phyloP scores from a whole-genome alignment of 1,140 invertebrate species.

The Camponotus vicinus region DNA sequence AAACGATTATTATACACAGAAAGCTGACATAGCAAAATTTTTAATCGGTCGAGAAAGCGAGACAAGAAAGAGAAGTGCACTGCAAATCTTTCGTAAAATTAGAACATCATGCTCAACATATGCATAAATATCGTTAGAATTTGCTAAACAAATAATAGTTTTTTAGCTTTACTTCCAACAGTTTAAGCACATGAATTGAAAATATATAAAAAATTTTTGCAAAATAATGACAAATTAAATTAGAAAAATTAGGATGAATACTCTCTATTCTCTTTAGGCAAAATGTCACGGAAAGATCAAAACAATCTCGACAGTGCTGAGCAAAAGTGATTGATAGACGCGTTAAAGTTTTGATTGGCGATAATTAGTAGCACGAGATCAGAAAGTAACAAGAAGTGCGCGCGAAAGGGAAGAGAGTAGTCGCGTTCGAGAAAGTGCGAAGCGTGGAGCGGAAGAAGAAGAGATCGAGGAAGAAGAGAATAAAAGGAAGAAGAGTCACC shows the following conservation, averaged over 20 bases:
- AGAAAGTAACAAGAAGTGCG: slow-evolving; percentile 75
- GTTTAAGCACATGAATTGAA: neutral
- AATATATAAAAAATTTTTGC: neutral
- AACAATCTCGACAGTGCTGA: neutral
- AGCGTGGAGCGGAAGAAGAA: neutral
- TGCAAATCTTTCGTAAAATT: neutral
- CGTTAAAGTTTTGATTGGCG: neutral
- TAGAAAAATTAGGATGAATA: neutral
- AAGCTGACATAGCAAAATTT: neutral
- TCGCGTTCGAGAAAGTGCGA: slow-evolving; percentile 9
- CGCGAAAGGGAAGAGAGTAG: neutral
- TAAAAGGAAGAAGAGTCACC: neutral
- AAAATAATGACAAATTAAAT: neutral
- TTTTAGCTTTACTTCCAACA: neutral
- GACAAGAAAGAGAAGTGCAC: neutral
- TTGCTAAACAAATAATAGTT: neutral
- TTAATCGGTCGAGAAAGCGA: neutral
- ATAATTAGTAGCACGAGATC: slow-evolving; percentile 60
- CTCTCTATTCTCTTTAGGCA: neutral
- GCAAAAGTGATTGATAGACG: neutral
- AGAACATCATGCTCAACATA: neutral
- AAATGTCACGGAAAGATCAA: neutral
- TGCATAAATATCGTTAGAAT: neutral
- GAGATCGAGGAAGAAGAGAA: neutral
- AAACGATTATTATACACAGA: neutral